Evolutionary conservation across 2,113 vertebrate genomes (phyloP).

Genomic region (Actenoides hombroni): DNA sequence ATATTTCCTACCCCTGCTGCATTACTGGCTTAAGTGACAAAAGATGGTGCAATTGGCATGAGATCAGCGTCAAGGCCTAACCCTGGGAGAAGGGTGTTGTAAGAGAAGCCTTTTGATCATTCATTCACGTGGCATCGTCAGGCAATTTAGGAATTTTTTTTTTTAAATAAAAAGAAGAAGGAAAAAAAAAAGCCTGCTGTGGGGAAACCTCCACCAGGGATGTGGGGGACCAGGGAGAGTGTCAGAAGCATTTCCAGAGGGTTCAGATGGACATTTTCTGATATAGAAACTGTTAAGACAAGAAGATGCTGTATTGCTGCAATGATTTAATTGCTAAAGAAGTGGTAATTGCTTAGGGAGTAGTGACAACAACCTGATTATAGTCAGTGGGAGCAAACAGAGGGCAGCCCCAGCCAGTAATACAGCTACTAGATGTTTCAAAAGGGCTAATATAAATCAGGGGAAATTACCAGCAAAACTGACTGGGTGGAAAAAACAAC

Average conservation of each 20-base stretch:
- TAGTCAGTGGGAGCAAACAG: not conserved
- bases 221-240: not conserved
- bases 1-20: not conserved
- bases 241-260: not conserved
- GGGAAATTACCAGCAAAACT: not conserved
- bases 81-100: not conserved
- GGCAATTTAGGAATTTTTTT: not conserved
- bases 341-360: not conserved
- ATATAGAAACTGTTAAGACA: not conserved
- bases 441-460: not conserved
- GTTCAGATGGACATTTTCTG: not conserved
- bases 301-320: not conserved
- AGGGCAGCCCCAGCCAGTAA: not conserved
- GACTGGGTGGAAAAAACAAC: not conserved
- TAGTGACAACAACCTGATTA: not conserved
- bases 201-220: rapidly evolving
- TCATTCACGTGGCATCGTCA: not conserved
- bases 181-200: rapidly evolving
- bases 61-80: not conserved
- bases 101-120: not conserved
- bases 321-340: not conserved
- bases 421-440: not conserved
- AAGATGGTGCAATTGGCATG: rapidly evolving
- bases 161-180: not conserved
- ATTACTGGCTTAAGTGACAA: not conserved